Base-by-base conservation (phyloP, 1,140 invertebrate genomes). In the Philotrypesis tridentata region DNA sequence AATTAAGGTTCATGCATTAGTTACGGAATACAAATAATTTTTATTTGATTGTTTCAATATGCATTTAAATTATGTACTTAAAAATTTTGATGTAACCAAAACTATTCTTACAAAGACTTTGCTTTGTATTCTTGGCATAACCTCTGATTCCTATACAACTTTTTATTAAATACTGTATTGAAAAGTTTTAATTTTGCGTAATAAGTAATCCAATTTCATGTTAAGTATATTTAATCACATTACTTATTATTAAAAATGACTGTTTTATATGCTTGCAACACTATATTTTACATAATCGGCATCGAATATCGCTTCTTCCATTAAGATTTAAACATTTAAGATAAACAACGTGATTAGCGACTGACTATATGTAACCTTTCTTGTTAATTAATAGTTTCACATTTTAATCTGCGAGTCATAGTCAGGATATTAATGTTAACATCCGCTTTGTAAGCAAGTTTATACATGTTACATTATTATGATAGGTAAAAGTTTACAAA, bases 41-140 rank as follows among this genome's bases (percentile, higher is more conserved):
- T 70, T 63, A 17, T 79, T 11, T 48, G 27, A 55, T 80, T 80
- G 33, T 40, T 61, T 33, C 61, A 72, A 9, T 79, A 60, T 65
- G 8, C 29, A 73, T 73, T 80, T 31, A 63, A 80, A 73, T 75
- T 48, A 81, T 27, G 65, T 76, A 82, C 73, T 82, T 82, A 82
- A 75, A 67, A 14, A 23, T 21, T 70, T 75, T 37, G 7, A 17
- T 81, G 21, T 68, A 70, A 68, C 8, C 48, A 21, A 71, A 27
- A 65, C 4, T 40, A 33, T 43, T 40, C 55, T 17, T 61, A 43
- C 9, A 6, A 31, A 29, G 61, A 29, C 11, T 3, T 27, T 68
- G n/a, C 21, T 68, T 72, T 29, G 33, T 55, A 60, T 72, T 21
- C 55, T 61, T 79, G 9, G 11, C 11, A 40, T 72, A 48, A 79